Evolutionary conservation across 1,140 invertebrate genomes (phyloP).

Genomic region (Apis florea): DNA sequence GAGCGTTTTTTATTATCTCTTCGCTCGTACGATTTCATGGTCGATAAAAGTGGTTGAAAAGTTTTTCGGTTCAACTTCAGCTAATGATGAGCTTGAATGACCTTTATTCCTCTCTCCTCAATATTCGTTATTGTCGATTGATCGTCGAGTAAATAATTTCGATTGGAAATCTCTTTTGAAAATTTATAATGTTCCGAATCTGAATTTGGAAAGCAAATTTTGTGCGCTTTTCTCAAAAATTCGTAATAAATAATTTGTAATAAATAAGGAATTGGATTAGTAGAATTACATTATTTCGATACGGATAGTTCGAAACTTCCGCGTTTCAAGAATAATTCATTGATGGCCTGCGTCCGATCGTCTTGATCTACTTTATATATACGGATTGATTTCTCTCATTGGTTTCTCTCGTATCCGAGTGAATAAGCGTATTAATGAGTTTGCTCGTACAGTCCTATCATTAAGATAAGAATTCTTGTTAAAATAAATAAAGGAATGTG

Average conservation of each 20-base stretch:
- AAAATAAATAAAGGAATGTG: background rate
- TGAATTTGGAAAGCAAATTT: too few relatives aligned
- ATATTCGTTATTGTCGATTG: background rate
- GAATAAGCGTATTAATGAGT: background rate
- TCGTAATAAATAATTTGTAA: too few relatives aligned
- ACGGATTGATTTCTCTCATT: background rate
- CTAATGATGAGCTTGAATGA: background rate
- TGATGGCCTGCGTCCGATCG: background rate
- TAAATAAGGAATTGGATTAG: too few relatives aligned
- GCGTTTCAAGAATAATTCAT: background rate
- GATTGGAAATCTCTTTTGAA: too few relatives aligned
- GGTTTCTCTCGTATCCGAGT: background rate
- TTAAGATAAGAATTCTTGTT: background rate
- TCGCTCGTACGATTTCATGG: conserved; percentile 29
- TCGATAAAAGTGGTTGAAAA: conserved; percentile 51
- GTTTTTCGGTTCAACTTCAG: conserved; percentile 34
- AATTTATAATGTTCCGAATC: too few relatives aligned
- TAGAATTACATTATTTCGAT: background rate
- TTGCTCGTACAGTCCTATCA: background rate
- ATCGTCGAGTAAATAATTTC: background rate
- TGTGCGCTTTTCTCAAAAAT: too few relatives aligned
- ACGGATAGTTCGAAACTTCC: background rate
- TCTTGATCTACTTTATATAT: background rate
- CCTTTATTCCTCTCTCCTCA: background rate
- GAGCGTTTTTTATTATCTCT: background rate